A percentile compares a stretch with the other conserved stretches of the same genome.
These are phyloP conservation scores for Montipora foliosa DNA, from an alignment of 64 coral and sea anemone species.

Conservation along the genomic window DNA sequence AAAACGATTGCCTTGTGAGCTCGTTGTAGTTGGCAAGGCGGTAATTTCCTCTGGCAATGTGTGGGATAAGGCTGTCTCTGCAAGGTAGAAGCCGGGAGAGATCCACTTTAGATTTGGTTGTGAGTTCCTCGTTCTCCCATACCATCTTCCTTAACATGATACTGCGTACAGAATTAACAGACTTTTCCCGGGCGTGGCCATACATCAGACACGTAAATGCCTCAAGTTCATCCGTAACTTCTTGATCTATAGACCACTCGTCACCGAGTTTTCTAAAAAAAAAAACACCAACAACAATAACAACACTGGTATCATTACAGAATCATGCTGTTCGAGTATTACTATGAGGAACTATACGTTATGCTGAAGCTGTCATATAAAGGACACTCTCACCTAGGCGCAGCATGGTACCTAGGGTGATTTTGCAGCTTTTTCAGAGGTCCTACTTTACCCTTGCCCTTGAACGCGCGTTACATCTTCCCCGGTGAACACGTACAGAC, in stretches of 20 bases:
- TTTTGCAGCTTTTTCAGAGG: slow-evolving; percentile 8
- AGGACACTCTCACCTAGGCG: neutral
- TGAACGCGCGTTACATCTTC: too few relatives aligned
- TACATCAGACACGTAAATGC: slow-evolving; percentile 73
- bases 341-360: too few relatives aligned
- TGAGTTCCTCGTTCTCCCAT: slow-evolving; percentile 16
- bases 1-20: slow-evolving; percentile 31
- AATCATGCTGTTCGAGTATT: too few relatives aligned
- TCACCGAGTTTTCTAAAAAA: slow-evolving; percentile 55
- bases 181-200: slow-evolving; percentile 42
- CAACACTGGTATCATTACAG: too few relatives aligned
- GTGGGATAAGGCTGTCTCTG: slow-evolving; percentile 31
- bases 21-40: slow-evolving; percentile 57
- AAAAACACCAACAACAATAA: neutral
- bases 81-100: slow-evolving; percentile 60
- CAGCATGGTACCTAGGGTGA: neutral
- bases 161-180: slow-evolving; percentile 32
- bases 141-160: slow-evolving; percentile 71
- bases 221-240: slow-evolving; percentile 43
- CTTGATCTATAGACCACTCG: slow-evolving; percentile 55
- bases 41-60: slow-evolving; percentile 56
- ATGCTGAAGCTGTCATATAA: too few relatives aligned
- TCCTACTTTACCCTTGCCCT: too few relatives aligned
- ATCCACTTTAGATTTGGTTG: slow-evolving; percentile 55
- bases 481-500: slow-evolving; percentile 69